Evolutionary conservation across 2,888 invertebrate species (phyloP), one percentile per base, ranked within the genome.

Genomic region (Trachelus tabidus): DNA sequence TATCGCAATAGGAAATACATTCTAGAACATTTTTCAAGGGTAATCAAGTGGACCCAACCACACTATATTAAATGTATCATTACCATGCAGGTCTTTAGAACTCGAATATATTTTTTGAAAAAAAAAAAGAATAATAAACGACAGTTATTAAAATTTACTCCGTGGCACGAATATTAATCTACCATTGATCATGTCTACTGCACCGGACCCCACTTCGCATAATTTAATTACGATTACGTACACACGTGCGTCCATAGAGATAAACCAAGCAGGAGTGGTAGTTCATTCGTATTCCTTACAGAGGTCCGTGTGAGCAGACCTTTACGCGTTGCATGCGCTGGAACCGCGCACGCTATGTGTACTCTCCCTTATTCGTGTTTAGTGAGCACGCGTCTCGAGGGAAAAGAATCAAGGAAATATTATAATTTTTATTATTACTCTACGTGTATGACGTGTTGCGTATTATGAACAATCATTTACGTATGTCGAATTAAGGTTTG

Each of bases 181-280:
- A 56, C 23, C 40, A 56, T 23, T 56, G 23, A 23, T 56, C 23
- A 6, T 23, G 40, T 56, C 23, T 56, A 23, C 23, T 37, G 37
- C 77, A 35, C 79, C 77, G 31, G 56, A 33, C 40, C 56, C 31
- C 15, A 40, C 30, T 34, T 35, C 40, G 31, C 75, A 71, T 71
- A 71, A 71, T 34, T 33, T 71, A 71, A 71, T 71, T 71, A 71
- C 15, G 34, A 11, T 15, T 34, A 15, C 71, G 71, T 15, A 33
- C 31, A 71, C 34, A 71, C 71, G 71, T 71, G 71, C 34, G 9
- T 9, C 23, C 40, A 23, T 56, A 56, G 23, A 56, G 40, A 56
- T 56, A 56, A 56, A 30, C 15, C 71, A 71, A 12, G 71, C 71
- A 12, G 31, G 71, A 71, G 71, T 71, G 71, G 71, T 71, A n/a